Percentiles rank a stretch among this genome's conserved stretches.
Conservation (phyloP, 1,140 invertebrate genomes). For the Stenopsyche tienmushanensis region DNA sequence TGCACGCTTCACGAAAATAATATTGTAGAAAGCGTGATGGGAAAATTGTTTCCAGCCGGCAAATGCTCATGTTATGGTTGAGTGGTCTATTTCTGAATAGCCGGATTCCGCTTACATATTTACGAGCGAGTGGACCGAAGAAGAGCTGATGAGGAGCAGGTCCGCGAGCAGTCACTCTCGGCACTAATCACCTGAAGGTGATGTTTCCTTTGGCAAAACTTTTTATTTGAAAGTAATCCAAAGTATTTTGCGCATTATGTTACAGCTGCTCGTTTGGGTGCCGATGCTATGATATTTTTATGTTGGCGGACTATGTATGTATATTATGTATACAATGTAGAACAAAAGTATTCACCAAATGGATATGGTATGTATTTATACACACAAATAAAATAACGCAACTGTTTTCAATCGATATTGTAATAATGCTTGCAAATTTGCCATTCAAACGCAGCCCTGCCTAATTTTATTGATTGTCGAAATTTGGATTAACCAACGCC, state of each 20-base stretch:
- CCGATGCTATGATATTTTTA: no score
- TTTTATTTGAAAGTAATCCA: conserved; percentile 7
- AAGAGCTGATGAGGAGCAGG: conserved; percentile 5
- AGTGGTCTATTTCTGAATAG: conserved; percentile 12
- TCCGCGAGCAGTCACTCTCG: neutral
- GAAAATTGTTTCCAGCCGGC: conserved; percentile 2
- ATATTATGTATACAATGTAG: no score
- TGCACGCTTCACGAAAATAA: neutral
- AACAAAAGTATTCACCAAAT: no score
- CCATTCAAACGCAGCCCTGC: no score
- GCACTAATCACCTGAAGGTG: conserved; percentile 17
- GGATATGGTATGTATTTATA: no score
- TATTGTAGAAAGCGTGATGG: neutral
- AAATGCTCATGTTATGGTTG: neutral
- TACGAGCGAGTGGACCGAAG: neutral
- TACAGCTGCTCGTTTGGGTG: no score
- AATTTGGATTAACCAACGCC: no score
- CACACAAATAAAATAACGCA: no score
- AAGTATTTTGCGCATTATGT: conserved; percentile 10
- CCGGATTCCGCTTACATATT: conserved; percentile 2
- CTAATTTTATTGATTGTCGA: no score
- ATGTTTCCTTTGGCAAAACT: conserved; percentile 10
- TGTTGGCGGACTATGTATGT: no score
- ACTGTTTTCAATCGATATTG: no score
- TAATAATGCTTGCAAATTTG: no score